These are phyloP conservation scores for Sylvilagus floridanus DNA, from an alignment of 2,797 vertebrate genomes.

Conservation along the genomic window DNA sequence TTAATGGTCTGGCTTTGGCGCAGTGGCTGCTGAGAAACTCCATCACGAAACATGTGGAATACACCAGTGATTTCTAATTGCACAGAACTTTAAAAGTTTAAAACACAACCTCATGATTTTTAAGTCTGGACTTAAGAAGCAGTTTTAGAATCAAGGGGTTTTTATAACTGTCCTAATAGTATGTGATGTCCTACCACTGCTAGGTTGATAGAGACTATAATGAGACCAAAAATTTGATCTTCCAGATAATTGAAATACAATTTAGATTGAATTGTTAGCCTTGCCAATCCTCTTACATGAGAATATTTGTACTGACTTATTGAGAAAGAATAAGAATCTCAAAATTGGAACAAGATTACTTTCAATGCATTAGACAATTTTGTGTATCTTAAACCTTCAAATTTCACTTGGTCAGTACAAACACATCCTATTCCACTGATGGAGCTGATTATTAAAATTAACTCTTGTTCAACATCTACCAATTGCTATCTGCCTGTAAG, in stretches of 20 bases:
- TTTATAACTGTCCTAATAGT: neutral
- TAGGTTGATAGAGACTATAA: neutral
- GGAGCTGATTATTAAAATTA: neutral
- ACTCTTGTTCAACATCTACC: neutral
- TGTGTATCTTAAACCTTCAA: neutral
- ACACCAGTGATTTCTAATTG: neutral
- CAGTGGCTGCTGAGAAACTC: neutral
- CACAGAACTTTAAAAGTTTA: neutral
- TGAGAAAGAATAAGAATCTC: neutral
- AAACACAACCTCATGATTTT: neutral
- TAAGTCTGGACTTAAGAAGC: neutral
- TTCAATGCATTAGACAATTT: neutral
- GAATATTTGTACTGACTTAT: neutral
- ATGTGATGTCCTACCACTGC: neutral
- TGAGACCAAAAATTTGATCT: neutral
- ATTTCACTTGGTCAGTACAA: neutral
- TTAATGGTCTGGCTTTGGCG: neutral
- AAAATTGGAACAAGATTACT: neutral
- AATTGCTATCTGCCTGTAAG: neutral
- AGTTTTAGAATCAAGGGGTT: neutral
- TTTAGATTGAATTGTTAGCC: slow-evolving; percentile 18
- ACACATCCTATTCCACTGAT: no score
- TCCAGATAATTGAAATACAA: neutral
- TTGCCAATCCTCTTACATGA: neutral
- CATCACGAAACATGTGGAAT: neutral